These are phyloP conservation scores for Acrocephalus arundinaceus DNA, from an alignment of 2,113 vertebrate genomes.

Conservation along the genomic window DNA sequence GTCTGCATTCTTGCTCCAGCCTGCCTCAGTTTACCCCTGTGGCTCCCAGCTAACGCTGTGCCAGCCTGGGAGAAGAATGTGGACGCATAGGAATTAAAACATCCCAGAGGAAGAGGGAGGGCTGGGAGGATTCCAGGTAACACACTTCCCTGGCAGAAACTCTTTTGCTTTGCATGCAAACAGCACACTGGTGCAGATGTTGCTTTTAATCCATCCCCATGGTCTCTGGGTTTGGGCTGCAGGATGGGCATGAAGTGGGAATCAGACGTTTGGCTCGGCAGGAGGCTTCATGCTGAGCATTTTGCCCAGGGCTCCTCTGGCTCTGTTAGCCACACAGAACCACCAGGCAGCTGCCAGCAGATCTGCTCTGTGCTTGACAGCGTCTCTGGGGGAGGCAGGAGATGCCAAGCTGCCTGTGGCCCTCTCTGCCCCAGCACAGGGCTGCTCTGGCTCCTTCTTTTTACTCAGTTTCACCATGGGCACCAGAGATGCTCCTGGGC, in stretches of 20 bases:
- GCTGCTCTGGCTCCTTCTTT: neutral
- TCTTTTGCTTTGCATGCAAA: neutral
- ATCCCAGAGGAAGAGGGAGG: neutral
- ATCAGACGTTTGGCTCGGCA: neutral
- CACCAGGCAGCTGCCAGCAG: neutral
- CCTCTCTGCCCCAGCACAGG: neutral
- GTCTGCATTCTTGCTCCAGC: neutral
- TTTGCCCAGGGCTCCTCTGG: neutral
- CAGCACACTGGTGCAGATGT: neutral
- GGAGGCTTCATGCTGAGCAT: neutral
- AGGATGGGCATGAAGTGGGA: neutral
- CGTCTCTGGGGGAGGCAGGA: neutral
- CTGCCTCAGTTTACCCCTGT: neutral
- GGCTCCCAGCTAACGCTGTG: neutral
- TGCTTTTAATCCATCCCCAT: neutral
- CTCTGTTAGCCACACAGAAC: neutral
- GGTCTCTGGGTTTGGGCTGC: neutral
- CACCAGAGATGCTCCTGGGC: neutral
- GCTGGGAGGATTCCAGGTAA: neutral
- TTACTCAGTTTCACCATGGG: fast-evolving
- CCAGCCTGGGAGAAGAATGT: neutral
- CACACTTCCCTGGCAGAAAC: neutral
- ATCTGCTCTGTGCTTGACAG: neutral
- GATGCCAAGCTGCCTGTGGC: neutral
- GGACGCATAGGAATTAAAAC: neutral